phyloP scores from a whole-genome alignment of 2,113 vertebrate genomes.

The Hemiprocne comata region DNA sequence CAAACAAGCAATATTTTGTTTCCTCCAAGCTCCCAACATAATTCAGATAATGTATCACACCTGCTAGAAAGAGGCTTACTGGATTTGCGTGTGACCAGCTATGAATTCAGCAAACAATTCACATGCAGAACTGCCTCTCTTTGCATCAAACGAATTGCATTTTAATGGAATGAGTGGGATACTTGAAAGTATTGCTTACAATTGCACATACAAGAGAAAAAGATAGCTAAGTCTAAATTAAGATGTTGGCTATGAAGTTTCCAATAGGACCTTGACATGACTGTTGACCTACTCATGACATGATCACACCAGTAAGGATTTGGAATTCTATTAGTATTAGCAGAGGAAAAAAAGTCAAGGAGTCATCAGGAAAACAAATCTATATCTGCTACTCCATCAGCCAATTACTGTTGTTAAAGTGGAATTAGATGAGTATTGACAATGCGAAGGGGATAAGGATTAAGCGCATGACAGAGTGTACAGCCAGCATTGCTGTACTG shows the following conservation, averaged over 20 bases:
- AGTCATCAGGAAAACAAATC: conserved; percentile 99
- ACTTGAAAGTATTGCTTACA: conserved; percentile 82
- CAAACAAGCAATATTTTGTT: background rate
- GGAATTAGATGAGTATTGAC: conserved; percentile 99
- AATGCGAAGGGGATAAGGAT: conserved; percentile 91
- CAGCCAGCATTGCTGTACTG: conserved; percentile 46
- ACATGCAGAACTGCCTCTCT: conserved; percentile 76
- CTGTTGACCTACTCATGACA: conserved; percentile 98
- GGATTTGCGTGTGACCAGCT: conserved; percentile 54
- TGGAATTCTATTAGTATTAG: conserved; percentile 99
- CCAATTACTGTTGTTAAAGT: conserved; percentile 99
- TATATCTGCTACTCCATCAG: conserved; percentile 99
- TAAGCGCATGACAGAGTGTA: conserved; percentile 85
- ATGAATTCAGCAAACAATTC: conserved; percentile 71
- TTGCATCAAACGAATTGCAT: conserved; percentile 79
- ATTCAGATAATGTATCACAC: conserved; percentile 17
- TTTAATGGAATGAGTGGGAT: conserved; percentile 81
- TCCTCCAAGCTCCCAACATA: background rate
- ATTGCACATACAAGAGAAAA: conserved; percentile 80
- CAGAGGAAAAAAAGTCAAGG: conserved; percentile 95
- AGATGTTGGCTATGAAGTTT: conserved; percentile 98
- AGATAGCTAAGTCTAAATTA: conserved; percentile 95
- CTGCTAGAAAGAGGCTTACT: conserved; percentile 56
- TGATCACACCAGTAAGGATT: conserved; percentile 94
- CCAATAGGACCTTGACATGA: conserved; percentile 99